Percentiles rank a stretch among this genome's conserved stretches.
These are phyloP conservation scores for Myotis findleyi DNA, from an alignment of 2,797 vertebrate species.

Conservation along the genomic window DNA sequence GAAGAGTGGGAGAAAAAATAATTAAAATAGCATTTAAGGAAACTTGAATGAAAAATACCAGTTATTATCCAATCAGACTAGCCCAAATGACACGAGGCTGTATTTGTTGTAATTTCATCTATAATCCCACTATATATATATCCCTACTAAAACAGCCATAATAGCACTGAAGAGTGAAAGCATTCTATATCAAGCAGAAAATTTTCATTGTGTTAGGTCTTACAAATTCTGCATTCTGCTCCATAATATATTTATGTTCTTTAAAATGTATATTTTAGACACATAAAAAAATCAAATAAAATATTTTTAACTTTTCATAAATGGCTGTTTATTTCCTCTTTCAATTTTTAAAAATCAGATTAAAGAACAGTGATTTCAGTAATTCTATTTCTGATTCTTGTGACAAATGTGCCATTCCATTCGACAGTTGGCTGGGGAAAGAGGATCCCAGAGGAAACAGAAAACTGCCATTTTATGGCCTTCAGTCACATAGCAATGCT, in stretches of 20 bases:
- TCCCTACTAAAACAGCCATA: neutral
- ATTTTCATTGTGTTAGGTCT: neutral
- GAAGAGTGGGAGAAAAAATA: neutral
- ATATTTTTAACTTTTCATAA: neutral
- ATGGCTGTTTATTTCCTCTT: neutral
- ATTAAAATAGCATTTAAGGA: neutral
- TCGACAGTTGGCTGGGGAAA: neutral
- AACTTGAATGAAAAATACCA: neutral
- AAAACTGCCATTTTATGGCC: neutral
- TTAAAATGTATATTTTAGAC: neutral
- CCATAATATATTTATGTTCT: neutral
- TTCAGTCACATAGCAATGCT: neutral
- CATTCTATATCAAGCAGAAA: neutral
- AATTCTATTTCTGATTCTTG: neutral
- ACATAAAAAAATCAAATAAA: neutral
- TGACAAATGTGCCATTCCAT: neutral
- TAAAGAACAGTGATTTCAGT: neutral
- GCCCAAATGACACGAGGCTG: neutral
- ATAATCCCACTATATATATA: neutral
- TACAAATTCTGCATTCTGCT: neutral
- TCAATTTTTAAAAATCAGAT: constrained; percentile 23
- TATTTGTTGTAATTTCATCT: neutral
- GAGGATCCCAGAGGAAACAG: neutral
- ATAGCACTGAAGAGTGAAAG: neutral
- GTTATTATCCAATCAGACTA: neutral